Percentiles rank a stretch among this genome's conserved stretches.
phyloP scores from a whole-genome alignment of 2,888 invertebrate genomes.

The Apoda limacodes region DNA sequence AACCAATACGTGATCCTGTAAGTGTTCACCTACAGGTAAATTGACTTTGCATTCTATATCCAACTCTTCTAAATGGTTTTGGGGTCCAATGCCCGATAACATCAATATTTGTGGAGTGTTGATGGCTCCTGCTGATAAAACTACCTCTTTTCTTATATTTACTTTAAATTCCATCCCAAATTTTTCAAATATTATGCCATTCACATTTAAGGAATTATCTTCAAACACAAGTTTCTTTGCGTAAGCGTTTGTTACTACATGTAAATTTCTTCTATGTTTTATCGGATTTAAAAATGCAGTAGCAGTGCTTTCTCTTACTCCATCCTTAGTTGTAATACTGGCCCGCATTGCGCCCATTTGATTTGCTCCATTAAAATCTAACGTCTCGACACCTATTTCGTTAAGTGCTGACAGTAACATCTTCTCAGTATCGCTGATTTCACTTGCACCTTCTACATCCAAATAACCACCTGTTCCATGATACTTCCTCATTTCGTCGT shows the following conservation, averaged over 20 bases:
- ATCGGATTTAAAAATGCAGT: constrained; percentile 56
- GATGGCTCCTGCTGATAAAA: constrained; percentile 58
- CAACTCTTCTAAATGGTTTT: constrained; percentile 32
- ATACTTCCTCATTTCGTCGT: too few species aligned
- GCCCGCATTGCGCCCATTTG: constrained; percentile 53
- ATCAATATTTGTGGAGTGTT: constrained; percentile 60
- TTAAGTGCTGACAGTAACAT: too few species aligned
- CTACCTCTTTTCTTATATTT: constrained; percentile 49
- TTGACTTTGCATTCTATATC: constrained; percentile 38
- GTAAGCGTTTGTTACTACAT: constrained; percentile 56
- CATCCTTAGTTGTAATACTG: constrained; percentile 49
- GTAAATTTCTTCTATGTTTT: constrained; percentile 31
- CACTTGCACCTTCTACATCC: constrained; percentile 36
- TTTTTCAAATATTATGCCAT: too few species aligned
- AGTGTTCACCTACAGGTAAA: too few species aligned
- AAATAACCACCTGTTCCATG: constrained; percentile 28
- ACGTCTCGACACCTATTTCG: constrained; percentile 38
- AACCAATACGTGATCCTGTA: constrained; percentile 59
- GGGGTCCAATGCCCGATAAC: constrained; percentile 62
- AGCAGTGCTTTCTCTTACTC: constrained; percentile 58
- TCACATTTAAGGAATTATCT: constrained; percentile 34
- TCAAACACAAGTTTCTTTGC: constrained; percentile 64
- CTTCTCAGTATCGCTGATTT: too few species aligned
- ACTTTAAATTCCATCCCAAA: constrained; percentile 33
- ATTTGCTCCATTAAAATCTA: constrained; percentile 30